A percentile compares a stretch with the other conserved stretches of the same genome.
phyloP scores from a whole-genome alignment of 2,797 vertebrate species.

The Gobionotothen gibberifrons region DNA sequence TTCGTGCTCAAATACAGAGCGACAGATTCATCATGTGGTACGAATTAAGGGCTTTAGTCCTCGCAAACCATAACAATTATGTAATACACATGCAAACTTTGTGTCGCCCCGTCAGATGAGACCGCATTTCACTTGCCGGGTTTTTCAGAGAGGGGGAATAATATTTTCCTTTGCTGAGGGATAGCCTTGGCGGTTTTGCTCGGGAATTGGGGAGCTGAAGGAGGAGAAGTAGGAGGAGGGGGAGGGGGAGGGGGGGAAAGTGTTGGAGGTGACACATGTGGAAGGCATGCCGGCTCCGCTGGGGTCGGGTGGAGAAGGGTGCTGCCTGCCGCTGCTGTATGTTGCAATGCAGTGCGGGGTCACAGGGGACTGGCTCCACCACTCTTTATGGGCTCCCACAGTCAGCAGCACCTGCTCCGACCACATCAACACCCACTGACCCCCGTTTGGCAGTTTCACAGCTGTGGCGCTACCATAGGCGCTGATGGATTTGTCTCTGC shows the following conservation, averaged over 20 bases:
- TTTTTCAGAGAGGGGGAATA: slow-evolving; percentile 70
- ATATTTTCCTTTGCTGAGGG: slow-evolving; percentile 80
- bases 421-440: slow-evolving; percentile 81
- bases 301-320: slow-evolving; percentile 57
- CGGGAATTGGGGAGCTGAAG: slow-evolving; percentile 55
- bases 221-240: slow-evolving; percentile 28
- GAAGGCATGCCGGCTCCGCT: slow-evolving; percentile 74
- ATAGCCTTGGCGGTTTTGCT: slow-evolving; percentile 72
- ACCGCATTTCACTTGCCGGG: slow-evolving; percentile 67
- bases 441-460: slow-evolving; percentile 79
- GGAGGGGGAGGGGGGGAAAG: slow-evolving; percentile 3
- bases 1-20: slow-evolving; percentile 84
- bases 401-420: slow-evolving; percentile 79
- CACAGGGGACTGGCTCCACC: slow-evolving; percentile 71
- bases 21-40: slow-evolving; percentile 89
- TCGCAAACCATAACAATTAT: slow-evolving; percentile 91
- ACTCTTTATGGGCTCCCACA: slow-evolving; percentile 77
- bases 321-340: slow-evolving; percentile 58
- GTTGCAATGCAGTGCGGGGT: slow-evolving; percentile 57
- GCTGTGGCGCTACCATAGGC: slow-evolving; percentile 71
- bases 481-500: slow-evolving; percentile 67
- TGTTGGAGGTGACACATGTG: slow-evolving; percentile 74
- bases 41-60: slow-evolving; percentile 87
- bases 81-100: slow-evolving; percentile 89
- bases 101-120: slow-evolving; percentile 84